phyloP scores from a whole-genome alignment of 2,113 vertebrate species.

The Gyps fulvus region DNA sequence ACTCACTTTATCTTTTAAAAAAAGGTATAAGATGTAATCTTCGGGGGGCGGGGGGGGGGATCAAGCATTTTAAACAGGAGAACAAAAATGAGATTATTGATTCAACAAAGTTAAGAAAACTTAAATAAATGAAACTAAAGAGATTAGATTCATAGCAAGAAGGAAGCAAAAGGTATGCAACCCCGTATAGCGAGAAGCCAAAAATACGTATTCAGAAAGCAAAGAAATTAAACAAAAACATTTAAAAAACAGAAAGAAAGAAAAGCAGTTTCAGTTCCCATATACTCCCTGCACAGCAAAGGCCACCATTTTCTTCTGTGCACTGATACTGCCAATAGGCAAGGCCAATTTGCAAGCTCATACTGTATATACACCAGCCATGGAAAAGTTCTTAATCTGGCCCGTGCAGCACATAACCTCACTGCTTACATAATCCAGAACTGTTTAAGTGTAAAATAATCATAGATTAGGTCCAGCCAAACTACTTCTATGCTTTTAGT shows the following conservation, averaged over 20 bases:
- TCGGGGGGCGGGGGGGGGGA: fast-evolving
- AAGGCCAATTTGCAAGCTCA: no score
- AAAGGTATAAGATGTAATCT: not conserved
- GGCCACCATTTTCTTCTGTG: no score
- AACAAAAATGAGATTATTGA: not conserved
- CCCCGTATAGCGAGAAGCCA: not conserved
- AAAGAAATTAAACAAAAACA: not conserved
- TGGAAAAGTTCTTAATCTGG: no score
- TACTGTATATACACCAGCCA: no score
- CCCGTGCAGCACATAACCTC: no score
- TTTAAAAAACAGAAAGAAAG: not conserved
- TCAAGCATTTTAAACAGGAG: not conserved
- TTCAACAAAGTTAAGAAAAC: not conserved
- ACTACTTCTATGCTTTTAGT: no score
- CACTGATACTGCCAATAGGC: no score
- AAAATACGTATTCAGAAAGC: not conserved
- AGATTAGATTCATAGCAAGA: not conserved
- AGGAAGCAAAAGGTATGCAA: not conserved
- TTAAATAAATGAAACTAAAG: not conserved
- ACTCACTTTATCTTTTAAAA: not conserved
- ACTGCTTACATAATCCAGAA: no score
- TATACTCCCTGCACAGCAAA: no score
- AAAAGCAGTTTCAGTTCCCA: not conserved
- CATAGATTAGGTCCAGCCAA: no score
- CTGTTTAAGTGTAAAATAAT: no score